Conservation (phyloP, 2,888 invertebrate genomes). For the Alentia gelatinosa region DNA sequence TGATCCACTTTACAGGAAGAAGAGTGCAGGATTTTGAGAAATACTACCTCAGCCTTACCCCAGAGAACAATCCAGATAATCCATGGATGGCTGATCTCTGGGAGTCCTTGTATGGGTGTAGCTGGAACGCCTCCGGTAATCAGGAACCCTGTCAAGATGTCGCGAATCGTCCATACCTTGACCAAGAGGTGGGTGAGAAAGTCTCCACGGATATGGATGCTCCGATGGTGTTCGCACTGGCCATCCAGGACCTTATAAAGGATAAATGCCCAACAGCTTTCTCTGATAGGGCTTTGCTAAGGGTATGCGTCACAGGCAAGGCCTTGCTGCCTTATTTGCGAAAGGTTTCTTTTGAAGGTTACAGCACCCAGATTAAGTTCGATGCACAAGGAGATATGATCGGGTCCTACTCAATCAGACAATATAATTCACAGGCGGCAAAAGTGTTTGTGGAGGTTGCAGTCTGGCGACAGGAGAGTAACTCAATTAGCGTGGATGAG, state of each 20-base stretch:
- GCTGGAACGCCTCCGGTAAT: background rate
- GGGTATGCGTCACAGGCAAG: conserved; percentile 7
- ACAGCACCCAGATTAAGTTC: conserved; percentile 30
- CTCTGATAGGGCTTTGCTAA: background rate
- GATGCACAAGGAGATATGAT: conserved; percentile 31
- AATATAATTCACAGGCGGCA: background rate
- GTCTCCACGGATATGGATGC: conserved; percentile 35
- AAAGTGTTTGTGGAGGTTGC: conserved; percentile 24
- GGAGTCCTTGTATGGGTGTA: conserved; percentile 16
- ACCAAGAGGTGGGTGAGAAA: conserved; percentile 32
- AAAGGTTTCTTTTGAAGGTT: conserved; percentile 9
- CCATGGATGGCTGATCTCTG: conserved; percentile 56
- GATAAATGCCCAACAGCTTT: background rate
- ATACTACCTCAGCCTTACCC: conserved; percentile 45
- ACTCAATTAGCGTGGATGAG: background rate
- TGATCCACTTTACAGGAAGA: conserved; percentile 44
- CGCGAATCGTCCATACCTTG: background rate
- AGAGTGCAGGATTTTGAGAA: conserved; percentile 13
- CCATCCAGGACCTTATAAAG: background rate
- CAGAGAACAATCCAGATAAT: conserved; percentile 49
- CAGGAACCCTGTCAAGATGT: background rate
- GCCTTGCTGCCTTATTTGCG: background rate
- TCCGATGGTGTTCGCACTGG: conserved; percentile 24
- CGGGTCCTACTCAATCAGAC: conserved; percentile 27
- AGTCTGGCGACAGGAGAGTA: conserved; percentile 31